Percentiles rank a stretch among this genome's conserved stretches.
Conservation (phyloP, 2,888 invertebrate genomes). For the Timema podura region DNA sequence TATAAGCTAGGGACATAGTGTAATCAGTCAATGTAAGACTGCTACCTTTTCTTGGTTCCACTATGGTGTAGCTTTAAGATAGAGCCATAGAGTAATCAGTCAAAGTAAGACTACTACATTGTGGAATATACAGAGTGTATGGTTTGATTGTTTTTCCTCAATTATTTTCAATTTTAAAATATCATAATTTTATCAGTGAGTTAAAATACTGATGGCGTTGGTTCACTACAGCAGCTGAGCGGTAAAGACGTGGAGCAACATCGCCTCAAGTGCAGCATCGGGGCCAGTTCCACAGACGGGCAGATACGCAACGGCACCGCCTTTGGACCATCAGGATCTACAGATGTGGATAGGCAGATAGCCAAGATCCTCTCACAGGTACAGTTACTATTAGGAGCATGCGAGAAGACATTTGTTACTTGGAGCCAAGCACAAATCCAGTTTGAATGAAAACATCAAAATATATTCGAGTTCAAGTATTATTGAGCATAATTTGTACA, state of each 20-base stretch:
- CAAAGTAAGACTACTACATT: neutral
- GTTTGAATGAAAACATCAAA: too few species aligned
- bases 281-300: constrained; percentile 18
- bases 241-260: constrained; percentile 65
- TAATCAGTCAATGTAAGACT: too few species aligned
- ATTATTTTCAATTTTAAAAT: neutral
- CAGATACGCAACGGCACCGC: constrained; percentile 39
- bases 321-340: constrained; percentile 21
- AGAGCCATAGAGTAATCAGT: too few species aligned
- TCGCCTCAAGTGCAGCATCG: constrained; percentile 60
- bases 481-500: too few species aligned
- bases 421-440: neutral
- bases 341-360: constrained; percentile 34
- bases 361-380: constrained; percentile 25
- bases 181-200: too few species aligned
- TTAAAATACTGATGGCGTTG: constrained; percentile 3
- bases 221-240: constrained; percentile 41
- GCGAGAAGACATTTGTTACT: constrained; percentile 13
- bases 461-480: too few species aligned
- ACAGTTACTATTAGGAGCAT: neutral
- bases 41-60: too few species aligned
- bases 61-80: neutral
- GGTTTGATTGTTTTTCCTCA: constrained; percentile 13
- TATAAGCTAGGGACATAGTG: too few species aligned
- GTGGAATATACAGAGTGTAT: neutral